phyloP scores from a whole-genome alignment of 2,888 invertebrate species.

The Diadromus collaris region DNA sequence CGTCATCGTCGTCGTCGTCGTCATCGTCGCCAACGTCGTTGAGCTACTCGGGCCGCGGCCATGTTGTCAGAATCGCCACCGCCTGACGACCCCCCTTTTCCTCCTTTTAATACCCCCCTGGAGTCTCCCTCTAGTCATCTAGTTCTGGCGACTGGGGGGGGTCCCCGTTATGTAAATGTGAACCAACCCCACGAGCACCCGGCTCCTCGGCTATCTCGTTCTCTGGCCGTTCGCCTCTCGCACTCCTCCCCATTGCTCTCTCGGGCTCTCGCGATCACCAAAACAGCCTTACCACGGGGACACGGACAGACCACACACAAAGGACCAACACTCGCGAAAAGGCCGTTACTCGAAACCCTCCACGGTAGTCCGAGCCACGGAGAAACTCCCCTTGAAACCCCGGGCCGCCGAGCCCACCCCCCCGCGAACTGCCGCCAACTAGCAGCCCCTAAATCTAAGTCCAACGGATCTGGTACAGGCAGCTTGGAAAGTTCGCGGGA shows the following conservation, averaged over 20 bases:
- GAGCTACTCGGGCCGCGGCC: slow-evolving; percentile 75
- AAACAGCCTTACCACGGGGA: slow-evolving; percentile 31
- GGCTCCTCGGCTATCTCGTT: slow-evolving; percentile 65
- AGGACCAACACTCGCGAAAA: slow-evolving; percentile 50
- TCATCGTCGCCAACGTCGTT: slow-evolving; percentile 49
- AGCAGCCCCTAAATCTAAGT: slow-evolving; percentile 80
- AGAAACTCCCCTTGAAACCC: slow-evolving; percentile 68
- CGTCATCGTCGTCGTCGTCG: slow-evolving; percentile 59
- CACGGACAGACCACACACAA: slow-evolving; percentile 18
- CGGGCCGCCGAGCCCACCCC: slow-evolving; percentile 69
- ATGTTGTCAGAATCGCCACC: slow-evolving; percentile 79
- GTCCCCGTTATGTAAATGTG: slow-evolving; percentile 79
- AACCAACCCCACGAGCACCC: slow-evolving; percentile 74
- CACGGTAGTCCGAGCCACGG: slow-evolving; percentile 51
- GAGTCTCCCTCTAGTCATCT: slow-evolving; percentile 77
- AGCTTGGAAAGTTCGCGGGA: slow-evolving; percentile 69
- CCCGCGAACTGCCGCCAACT: slow-evolving; percentile 78
- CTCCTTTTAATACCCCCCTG: slow-evolving; percentile 77
- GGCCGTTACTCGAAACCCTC: slow-evolving; percentile 61
- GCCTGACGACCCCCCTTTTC: slow-evolving; percentile 76
- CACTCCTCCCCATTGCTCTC: slow-evolving; percentile 51
- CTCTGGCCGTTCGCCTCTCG: slow-evolving; percentile 63
- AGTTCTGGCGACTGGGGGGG: slow-evolving; percentile 79
- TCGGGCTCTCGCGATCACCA: slow-evolving; percentile 48
- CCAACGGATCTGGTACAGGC: slow-evolving; percentile 77